Percentiles rank a stretch among this genome's conserved stretches.
Conservation (phyloP, 2,797 vertebrate genomes). For the Helostoma temminkii region DNA sequence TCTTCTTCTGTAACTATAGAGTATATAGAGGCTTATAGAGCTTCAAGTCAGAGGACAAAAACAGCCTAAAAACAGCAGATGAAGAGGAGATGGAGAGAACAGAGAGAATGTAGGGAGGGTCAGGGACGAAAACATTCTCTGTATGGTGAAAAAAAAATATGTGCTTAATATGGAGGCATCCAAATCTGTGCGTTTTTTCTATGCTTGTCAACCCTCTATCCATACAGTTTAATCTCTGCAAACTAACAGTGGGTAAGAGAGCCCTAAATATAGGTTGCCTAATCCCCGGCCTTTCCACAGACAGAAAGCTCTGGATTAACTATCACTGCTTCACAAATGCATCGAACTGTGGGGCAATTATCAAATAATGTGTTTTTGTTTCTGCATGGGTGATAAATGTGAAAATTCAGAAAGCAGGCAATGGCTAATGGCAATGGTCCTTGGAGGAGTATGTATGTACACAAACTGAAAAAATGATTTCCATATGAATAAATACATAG, state of each 20-base stretch:
- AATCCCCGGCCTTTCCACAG: constrained; percentile 47
- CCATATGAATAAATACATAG: constrained; percentile 51
- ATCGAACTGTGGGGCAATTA: constrained; percentile 66
- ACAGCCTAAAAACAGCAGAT: constrained; percentile 8
- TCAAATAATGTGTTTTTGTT: constrained; percentile 59
- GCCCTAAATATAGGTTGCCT: constrained; percentile 66
- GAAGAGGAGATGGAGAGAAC: no score
- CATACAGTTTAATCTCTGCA: constrained; percentile 18
- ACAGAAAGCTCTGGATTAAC: constrained; percentile 60
- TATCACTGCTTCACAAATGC: constrained; percentile 53
- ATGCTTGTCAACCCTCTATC: constrained; percentile 12
- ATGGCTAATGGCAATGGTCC: constrained; percentile 38
- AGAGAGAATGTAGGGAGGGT: background rate
- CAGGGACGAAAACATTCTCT: background rate
- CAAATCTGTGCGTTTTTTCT: background rate
- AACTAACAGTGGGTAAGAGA: constrained; percentile 29
- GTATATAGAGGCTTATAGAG: background rate
- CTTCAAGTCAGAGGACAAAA: constrained; percentile 32
- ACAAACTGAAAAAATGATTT: constrained; percentile 27
- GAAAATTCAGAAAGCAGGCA: constrained; percentile 34
- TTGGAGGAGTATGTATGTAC: background rate
- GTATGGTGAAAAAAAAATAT: constrained; percentile 20
- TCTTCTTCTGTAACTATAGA: constrained; percentile 6
- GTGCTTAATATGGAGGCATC: constrained; percentile 20
- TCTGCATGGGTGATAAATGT: constrained; percentile 42